These are phyloP conservation scores for Xestia ashworthii DNA, from an alignment of 2,888 invertebrate genomes.

Conservation along the genomic window DNA sequence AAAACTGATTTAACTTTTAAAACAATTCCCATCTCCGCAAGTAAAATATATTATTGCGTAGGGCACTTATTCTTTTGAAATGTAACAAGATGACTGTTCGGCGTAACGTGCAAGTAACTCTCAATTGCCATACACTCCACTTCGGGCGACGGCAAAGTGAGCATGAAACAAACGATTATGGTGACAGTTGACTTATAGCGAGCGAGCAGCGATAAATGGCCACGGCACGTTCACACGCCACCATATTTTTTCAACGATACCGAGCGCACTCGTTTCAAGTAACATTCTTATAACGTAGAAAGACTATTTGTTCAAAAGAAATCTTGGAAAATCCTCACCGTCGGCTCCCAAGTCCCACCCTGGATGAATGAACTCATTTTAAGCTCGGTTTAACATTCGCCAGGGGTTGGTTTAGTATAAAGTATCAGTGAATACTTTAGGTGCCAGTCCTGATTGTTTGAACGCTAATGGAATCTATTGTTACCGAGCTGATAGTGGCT, in stretches of 20 bases:
- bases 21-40: constrained; percentile 22
- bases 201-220: constrained; percentile 65
- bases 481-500: constrained; percentile 68
- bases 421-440: constrained; percentile 66
- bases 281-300: constrained; percentile 31
- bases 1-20: constrained; percentile 32
- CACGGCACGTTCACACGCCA: constrained; percentile 36
- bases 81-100: constrained; percentile 44
- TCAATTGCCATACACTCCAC: constrained; percentile 67
- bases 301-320: constrained; percentile 43
- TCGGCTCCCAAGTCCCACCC: background rate
- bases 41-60: constrained; percentile 52
- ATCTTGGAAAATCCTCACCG: constrained; percentile 30
- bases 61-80: constrained; percentile 60
- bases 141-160: constrained; percentile 69
- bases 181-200: constrained; percentile 77
- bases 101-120: constrained; percentile 57
- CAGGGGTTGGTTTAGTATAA: constrained; percentile 62
- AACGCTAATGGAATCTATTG: constrained; percentile 78
- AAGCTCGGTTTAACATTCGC: constrained; percentile 52
- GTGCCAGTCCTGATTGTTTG: constrained; percentile 70
- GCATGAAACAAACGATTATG: constrained; percentile 79
- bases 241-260: constrained; percentile 51
- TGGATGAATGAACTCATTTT: constrained; percentile 60
- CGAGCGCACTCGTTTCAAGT: constrained; percentile 20